Conservation (phyloP, 2,888 invertebrate species). For the Ommatoiulus sabulosus region DNA sequence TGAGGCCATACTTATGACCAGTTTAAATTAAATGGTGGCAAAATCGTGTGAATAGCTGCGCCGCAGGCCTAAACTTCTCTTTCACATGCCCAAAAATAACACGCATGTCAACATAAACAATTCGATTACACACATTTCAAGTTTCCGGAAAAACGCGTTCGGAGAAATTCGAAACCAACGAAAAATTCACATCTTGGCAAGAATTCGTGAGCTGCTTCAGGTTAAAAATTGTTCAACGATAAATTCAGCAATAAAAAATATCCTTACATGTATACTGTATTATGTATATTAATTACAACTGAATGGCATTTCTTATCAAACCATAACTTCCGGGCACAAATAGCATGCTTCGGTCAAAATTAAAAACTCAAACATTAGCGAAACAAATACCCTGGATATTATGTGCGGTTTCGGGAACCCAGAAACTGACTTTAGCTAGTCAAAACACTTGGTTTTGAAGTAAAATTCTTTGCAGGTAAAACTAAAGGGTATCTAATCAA, state of each 20-base stretch:
- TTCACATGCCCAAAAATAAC: background rate
- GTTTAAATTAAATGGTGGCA: background rate
- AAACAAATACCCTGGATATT: background rate
- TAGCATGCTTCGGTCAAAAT: background rate
- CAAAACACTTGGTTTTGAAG: background rate
- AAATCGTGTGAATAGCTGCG: background rate
- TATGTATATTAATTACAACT: conserved; percentile 27
- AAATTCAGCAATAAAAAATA: background rate
- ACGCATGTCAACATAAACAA: background rate
- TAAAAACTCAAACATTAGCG: background rate
- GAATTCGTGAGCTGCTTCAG: conserved; percentile 8
- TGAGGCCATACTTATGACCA: background rate
- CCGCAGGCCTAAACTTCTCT: background rate
- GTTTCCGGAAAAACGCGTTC: background rate
- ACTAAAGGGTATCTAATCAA: background rate
- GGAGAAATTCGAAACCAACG: background rate
- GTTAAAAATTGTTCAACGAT: background rate
- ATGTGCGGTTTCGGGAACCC: background rate
- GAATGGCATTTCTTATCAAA: background rate
- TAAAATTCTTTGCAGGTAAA: background rate
- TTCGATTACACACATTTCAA: background rate
- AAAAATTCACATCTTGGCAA: background rate
- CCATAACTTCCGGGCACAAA: background rate
- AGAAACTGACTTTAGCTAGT: background rate
- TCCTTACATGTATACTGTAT: conserved; percentile 15